Evolutionary conservation across 2,888 invertebrate species (phyloP).

Genomic region (Gymnocheta viridis): DNA sequence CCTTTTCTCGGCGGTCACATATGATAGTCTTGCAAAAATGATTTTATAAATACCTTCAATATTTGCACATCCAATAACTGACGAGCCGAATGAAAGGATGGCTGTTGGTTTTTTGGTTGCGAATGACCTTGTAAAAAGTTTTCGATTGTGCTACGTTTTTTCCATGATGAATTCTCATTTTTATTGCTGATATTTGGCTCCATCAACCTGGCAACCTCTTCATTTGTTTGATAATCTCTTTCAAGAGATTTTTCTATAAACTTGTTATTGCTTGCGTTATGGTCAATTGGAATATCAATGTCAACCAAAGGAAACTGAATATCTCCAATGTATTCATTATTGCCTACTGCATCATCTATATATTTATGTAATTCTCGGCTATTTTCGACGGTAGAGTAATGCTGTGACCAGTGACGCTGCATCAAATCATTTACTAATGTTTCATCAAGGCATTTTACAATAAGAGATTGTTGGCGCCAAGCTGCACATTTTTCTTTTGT

Average conservation of each 20-base stretch:
- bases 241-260: slow-evolving; percentile 48
- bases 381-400: background rate
- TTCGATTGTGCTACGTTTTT: slow-evolving; percentile 26
- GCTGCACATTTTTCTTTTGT: slow-evolving; percentile 56
- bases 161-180: background rate
- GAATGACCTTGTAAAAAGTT: slow-evolving; percentile 5
- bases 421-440: background rate
- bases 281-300: background rate
- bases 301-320: slow-evolving; percentile 6
- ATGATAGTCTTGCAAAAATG: too few species aligned
- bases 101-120: background rate
- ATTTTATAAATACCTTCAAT: slow-evolving; percentile 71
- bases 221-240: background rate
- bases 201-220: background rate
- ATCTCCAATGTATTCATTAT: background rate
- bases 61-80: slow-evolving; percentile 75
- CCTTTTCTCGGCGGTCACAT: too few species aligned
- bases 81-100: slow-evolving; percentile 76
- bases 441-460: slow-evolving; percentile 42
- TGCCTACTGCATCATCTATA: slow-evolving; percentile 48
- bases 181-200: slow-evolving; percentile 61
- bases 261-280: slow-evolving; percentile 48
- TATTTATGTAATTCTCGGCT: slow-evolving; percentile 18
- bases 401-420: background rate
- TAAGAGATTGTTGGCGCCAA: slow-evolving; percentile 73